Conservation (phyloP, 2,888 invertebrate genomes). For the Macaria notata region DNA sequence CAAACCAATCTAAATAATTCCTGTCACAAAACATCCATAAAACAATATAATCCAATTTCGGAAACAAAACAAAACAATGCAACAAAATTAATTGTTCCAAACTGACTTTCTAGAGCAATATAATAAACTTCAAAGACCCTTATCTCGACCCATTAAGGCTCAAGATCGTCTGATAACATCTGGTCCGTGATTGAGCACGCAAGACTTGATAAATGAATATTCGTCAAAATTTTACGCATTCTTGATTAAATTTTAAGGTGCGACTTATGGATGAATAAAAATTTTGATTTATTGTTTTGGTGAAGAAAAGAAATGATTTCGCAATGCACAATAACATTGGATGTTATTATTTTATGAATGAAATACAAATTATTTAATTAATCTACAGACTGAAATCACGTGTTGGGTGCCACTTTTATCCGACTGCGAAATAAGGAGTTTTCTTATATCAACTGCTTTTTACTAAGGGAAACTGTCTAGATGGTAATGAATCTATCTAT, state of each 20-base stretch:
- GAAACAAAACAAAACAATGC: conserved; percentile 21
- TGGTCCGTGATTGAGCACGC: conserved; percentile 65
- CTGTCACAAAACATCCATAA: conserved; percentile 21
- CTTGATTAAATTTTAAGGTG: conserved; percentile 52
- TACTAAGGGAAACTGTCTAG: too few relatives aligned
- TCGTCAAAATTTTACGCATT: conserved; percentile 66
- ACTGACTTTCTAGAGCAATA: not conserved
- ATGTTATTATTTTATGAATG: too few relatives aligned
- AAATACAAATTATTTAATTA: not conserved
- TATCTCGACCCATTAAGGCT: conserved; percentile 9
- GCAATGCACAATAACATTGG: too few relatives aligned
- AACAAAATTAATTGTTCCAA: conserved; percentile 20
- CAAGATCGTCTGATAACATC: conserved; percentile 18
- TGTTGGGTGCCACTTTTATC: not conserved
- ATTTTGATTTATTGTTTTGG: too few relatives aligned
- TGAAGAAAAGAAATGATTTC: too few relatives aligned
- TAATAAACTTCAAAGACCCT: not conserved
- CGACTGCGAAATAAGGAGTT: not conserved
- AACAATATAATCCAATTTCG: conserved; percentile 23
- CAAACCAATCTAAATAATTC: conserved; percentile 18
- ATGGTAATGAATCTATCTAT: too few relatives aligned
- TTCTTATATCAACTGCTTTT: not conserved
- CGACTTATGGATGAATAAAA: too few relatives aligned
- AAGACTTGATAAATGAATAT: conserved; percentile 75
- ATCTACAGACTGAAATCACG: not conserved